Base-by-base conservation (phyloP, 35 echinoderm and acorn worm genomes). In the Holothuria glaberrima region DNA sequence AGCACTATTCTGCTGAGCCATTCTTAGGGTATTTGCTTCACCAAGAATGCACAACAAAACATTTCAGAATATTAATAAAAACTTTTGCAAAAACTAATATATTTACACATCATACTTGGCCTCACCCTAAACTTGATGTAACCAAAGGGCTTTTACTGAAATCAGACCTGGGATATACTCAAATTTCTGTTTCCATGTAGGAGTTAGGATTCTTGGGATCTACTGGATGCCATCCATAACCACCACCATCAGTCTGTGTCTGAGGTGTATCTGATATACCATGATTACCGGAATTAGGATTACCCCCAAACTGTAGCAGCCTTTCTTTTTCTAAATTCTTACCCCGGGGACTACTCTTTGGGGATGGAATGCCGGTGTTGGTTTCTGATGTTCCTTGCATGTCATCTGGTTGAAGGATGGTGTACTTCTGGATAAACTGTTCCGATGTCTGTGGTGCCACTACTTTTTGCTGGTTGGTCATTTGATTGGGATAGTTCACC, bases 151-250 rank as follows among this genome's bases (percentile, higher is more conserved):
- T 54, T 14, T 54, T 5, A 54, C 1, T 14, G 0, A 12, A 54
- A 17, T 10, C 44, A 46, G 44, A 46, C 44, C 10, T 46, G 13
- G 12, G 50, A 54, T 14, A 12, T 22, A 12, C 28, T 61, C 27
- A 84, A 63, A 84, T 84, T 54, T 84, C 80, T 16, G 80, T 84
- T 61, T 84, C 80, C 80, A 84, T 84, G 57, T 84, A 84, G 12
- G 80, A 63, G 26, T 84, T 84, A 58, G 80, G 54, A 61, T 61
- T 84, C 25, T 84, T 84, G 13, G 59, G 54, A 31, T 63, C 80
- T 33, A 61, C 57, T 6, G 80, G 26, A 48, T 30, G 80, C 80
- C 80, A 84, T 32, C 80, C 34, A 33, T 17, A 59, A 18, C 59
- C 59, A 25, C 4, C 52, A 58, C 16, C 46, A 63, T 19, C 22